Percentiles rank a stretch among this genome's conserved stretches.
phyloP scores from a whole-genome alignment of 2,113 vertebrate species.

The Mugil cephalus region DNA sequence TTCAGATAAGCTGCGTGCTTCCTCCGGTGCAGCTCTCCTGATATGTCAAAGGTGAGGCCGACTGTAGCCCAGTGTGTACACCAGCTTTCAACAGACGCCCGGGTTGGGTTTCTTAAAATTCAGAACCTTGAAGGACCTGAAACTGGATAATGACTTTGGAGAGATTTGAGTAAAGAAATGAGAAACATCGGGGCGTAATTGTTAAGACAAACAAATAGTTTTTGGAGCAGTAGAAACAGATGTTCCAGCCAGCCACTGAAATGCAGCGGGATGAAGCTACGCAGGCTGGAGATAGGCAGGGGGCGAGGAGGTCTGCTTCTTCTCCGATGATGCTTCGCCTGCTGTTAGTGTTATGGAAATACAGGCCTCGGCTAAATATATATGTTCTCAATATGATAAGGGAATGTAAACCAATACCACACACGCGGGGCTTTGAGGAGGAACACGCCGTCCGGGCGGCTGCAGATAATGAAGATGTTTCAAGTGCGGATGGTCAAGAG shows the following conservation, averaged over 20 bases:
- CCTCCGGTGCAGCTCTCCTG: constrained; percentile 9
- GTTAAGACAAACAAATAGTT: constrained; percentile 84
- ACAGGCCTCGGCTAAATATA: constrained; percentile 51
- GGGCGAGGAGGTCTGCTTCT: constrained; percentile 56
- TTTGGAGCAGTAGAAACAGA: constrained; percentile 83
- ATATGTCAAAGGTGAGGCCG: constrained; percentile 67
- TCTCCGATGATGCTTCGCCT: constrained; percentile 48
- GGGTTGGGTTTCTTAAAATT: constrained; percentile 63
- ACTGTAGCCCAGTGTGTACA: constrained; percentile 43
- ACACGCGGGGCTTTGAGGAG: constrained; percentile 8
- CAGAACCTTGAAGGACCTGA: constrained; percentile 71
- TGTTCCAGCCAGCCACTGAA: constrained; percentile 77
- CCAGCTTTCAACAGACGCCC: constrained; percentile 68
- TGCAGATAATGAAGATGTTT: constrained; percentile 27
- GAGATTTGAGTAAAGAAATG: constrained; percentile 80
- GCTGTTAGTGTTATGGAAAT: constrained; percentile 52
- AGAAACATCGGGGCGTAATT: constrained; percentile 81
- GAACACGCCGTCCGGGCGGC: constrained; percentile 3
- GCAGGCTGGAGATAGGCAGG: constrained; percentile 39
- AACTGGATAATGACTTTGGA: constrained; percentile 75
- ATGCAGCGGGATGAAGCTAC: constrained; percentile 38
- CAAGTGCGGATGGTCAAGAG: constrained; percentile 19
- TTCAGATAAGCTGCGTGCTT: constrained; percentile 56
- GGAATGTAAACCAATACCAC: constrained; percentile 58
- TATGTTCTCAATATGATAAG: constrained; percentile 56